Percentiles rank a stretch among this genome's conserved stretches.
phyloP scores from a whole-genome alignment of 2,888 invertebrate genomes.

The Theodoxus fluviatilis region DNA sequence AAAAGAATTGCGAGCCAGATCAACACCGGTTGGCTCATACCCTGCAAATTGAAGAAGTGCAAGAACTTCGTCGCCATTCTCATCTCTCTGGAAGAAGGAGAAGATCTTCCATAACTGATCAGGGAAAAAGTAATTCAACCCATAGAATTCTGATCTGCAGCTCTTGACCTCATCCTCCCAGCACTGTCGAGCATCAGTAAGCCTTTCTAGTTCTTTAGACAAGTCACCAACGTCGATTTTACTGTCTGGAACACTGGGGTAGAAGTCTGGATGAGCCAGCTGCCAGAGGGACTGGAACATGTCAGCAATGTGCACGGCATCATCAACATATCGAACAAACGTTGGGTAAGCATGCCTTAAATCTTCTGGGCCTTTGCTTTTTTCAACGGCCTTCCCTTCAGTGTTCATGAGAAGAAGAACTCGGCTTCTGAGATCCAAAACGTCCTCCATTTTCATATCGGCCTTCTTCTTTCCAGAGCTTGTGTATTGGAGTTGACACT shows the following conservation, averaged over 20 bases:
- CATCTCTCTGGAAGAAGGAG: slow-evolving; percentile 28
- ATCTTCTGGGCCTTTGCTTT: neutral
- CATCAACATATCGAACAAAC: slow-evolving; percentile 11
- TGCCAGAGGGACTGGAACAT: slow-evolving; percentile 5
- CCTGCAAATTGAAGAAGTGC: slow-evolving; percentile 32
- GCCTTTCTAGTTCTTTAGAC: neutral
- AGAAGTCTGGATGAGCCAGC: slow-evolving; percentile 17
- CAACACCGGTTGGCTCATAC: neutral
- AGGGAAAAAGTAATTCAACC: slow-evolving; percentile 38
- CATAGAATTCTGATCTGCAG: slow-evolving; percentile 31
- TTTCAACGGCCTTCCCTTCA: slow-evolving; percentile 8
- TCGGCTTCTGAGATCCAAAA: slow-evolving; percentile 24
- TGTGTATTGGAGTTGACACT: slow-evolving; percentile 10
- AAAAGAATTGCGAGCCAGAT: neutral
- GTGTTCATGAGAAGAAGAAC: slow-evolving; percentile 23
- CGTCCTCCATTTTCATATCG: slow-evolving; percentile 4
- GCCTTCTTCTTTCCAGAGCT: neutral
- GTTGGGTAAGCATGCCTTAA: neutral
- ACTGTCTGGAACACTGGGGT: neutral
- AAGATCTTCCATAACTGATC: slow-evolving; percentile 36
- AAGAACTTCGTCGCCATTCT: slow-evolving; percentile 6
- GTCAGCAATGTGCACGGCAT: neutral
- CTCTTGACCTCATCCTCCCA: slow-evolving; percentile 32
- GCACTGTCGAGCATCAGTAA: slow-evolving; percentile 25
- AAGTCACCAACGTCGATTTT: slow-evolving; percentile 8